phyloP scores from a whole-genome alignment of 64 coral and sea anemone genomes.

The Montipora sp. region DNA sequence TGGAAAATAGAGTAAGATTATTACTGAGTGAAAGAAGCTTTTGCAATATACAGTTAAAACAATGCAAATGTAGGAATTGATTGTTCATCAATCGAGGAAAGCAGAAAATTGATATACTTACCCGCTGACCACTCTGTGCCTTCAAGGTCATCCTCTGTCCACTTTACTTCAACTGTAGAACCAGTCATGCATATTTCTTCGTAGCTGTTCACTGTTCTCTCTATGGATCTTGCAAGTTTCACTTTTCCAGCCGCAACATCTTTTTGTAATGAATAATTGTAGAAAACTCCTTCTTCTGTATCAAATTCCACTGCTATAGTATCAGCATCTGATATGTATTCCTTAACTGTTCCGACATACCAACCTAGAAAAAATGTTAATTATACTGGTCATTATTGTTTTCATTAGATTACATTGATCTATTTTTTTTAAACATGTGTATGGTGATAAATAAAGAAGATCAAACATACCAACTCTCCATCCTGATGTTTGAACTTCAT shows the following conservation, averaged over 20 bases:
- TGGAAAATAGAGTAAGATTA: too few species aligned
- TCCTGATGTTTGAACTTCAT: slow-evolving; percentile 33
- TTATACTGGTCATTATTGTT: too few species aligned
- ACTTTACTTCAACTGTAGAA: slow-evolving; percentile 15
- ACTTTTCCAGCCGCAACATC: slow-evolving; percentile 16
- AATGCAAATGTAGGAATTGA: too few species aligned
- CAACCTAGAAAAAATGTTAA: slow-evolving; percentile 5
- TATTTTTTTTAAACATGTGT: background rate
- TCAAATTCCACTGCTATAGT: slow-evolving; percentile 42
- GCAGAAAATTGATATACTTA: background rate
- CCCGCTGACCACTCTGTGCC: slow-evolving; percentile 25
- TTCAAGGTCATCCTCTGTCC: slow-evolving; percentile 19
- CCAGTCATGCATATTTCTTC: slow-evolving; percentile 11
- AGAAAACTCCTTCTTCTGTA: slow-evolving; percentile 26
- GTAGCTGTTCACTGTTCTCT: slow-evolving; percentile 27
- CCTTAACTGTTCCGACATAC: slow-evolving; percentile 41
- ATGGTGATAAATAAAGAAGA: too few species aligned
- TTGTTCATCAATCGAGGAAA: too few species aligned
- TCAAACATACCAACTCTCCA: background rate
- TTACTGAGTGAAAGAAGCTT: too few species aligned
- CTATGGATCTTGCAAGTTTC: slow-evolving; percentile 39
- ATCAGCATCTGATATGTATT: slow-evolving; percentile 29
- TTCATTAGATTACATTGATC: background rate
- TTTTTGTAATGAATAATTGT: slow-evolving; percentile 37
- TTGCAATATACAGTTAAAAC: too few species aligned